Percentiles rank a stretch among this genome's conserved stretches.
phyloP scores from a whole-genome alignment of 2,113 vertebrate species.

The Syngnathus floridae region DNA sequence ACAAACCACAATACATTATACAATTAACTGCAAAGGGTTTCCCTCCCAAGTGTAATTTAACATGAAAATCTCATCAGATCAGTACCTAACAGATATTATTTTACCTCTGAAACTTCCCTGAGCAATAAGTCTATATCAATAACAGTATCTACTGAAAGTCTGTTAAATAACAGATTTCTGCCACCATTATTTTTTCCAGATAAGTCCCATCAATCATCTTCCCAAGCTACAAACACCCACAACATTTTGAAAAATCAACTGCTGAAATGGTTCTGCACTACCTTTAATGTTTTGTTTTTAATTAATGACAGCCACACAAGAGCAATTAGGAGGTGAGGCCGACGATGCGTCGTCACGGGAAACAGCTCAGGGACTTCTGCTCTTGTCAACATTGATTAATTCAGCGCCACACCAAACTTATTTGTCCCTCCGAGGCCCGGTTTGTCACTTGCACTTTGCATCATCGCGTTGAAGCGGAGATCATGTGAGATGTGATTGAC shows the following conservation, averaged over 20 bases:
- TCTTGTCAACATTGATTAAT: constrained; percentile 59
- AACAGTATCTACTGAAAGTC: constrained; percentile 18
- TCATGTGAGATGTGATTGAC: constrained; percentile 44
- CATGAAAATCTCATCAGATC: not conserved
- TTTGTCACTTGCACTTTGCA: constrained; percentile 45
- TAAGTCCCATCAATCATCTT: constrained; percentile 22
- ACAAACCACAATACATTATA: not conserved
- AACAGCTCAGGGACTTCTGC: constrained; percentile 52
- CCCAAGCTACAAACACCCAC: constrained; percentile 27
- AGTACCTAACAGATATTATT: not conserved
- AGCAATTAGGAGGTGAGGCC: constrained; percentile 58
- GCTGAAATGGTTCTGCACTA: constrained; percentile 48
- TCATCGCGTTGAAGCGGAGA: constrained; percentile 29
- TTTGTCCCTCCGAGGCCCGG: constrained; percentile 49
- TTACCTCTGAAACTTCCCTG: constrained; percentile 9
- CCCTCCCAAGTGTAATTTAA: not conserved
- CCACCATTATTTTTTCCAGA: constrained; percentile 32
- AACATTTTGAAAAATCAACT: constrained; percentile 57
- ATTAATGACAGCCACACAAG: constrained; percentile 57
- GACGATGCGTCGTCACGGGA: constrained; percentile 50
- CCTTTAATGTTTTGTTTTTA: constrained; percentile 40
- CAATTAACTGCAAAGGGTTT: not conserved
- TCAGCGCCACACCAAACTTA: constrained; percentile 43
- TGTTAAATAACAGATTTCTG: constrained; percentile 21
- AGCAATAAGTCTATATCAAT: constrained; percentile 13